phyloP scores from a whole-genome alignment of 1,140 invertebrate genomes.

The Lepidostoma basale region DNA sequence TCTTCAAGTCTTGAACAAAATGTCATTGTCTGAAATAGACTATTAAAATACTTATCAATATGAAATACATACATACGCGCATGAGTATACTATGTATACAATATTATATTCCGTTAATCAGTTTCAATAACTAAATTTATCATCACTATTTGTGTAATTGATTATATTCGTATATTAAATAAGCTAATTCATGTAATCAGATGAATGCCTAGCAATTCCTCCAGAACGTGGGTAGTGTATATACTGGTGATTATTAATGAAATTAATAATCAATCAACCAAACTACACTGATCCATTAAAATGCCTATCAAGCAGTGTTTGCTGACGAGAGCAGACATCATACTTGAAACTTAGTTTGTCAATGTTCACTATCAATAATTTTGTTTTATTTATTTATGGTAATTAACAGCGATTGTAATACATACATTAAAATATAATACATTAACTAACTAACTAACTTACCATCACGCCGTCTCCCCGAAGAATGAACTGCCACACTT shows the following conservation, averaged over 20 bases:
- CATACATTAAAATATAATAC: no score
- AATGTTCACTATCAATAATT: no score
- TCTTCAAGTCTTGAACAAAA: no score
- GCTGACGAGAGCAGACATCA: not conserved
- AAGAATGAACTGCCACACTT: no score
- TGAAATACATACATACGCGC: no score
- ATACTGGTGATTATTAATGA: constrained; percentile 13
- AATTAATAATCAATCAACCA: constrained; percentile 11
- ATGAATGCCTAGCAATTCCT: constrained; percentile 5
- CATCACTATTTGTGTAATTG: not conserved
- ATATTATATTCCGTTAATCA: not conserved
- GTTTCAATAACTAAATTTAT: not conserved
- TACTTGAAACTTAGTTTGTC: not conserved
- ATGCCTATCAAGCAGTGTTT: constrained; percentile 5
- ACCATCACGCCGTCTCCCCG: no score
- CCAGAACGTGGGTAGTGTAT: not conserved
- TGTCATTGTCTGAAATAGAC: no score
- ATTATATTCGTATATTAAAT: not conserved
- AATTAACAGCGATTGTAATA: no score
- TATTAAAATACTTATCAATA: no score
- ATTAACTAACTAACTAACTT: no score
- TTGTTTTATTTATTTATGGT: no score
- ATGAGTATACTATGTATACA: not conserved
- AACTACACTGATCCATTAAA: constrained; percentile 13
- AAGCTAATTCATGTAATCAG: not conserved